A percentile compares a stretch with the other conserved stretches of the same genome.
Evolutionary conservation across 2,888 invertebrate species (phyloP).

Genomic region (Ectemnius cavifrons): DNA sequence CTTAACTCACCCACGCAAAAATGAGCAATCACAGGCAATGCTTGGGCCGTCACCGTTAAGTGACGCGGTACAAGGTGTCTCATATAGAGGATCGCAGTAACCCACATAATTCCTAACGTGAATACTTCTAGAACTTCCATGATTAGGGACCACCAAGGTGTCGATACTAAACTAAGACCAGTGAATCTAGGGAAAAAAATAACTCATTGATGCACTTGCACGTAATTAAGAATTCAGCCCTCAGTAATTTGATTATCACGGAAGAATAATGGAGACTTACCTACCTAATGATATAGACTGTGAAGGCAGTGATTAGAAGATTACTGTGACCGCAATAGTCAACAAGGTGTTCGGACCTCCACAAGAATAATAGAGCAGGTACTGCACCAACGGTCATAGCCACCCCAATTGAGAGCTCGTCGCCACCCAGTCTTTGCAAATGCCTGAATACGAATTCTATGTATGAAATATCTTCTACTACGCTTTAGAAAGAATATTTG

Average conservation of each 20-base stretch:
- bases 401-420: constrained; percentile 82
- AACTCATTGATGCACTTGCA: background rate
- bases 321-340: constrained; percentile 91
- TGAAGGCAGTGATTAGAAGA: constrained; percentile 89
- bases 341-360: constrained; percentile 89
- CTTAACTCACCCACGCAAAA: constrained; percentile 84
- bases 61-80: constrained; percentile 89
- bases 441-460: constrained; percentile 80
- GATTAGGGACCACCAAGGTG: constrained; percentile 84
- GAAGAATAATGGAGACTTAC: constrained; percentile 41
- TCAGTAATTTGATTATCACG: too few relatives aligned
- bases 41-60: constrained; percentile 88
- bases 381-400: constrained; percentile 84
- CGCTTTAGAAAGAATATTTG: background rate
- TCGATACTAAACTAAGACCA: constrained; percentile 70
- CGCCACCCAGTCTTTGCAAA: constrained; percentile 80
- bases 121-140: constrained; percentile 87
- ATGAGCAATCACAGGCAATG: constrained; percentile 88
- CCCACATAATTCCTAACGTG: constrained; percentile 88
- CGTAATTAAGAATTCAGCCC: background rate
- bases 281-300: constrained; percentile 88
- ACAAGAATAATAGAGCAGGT: constrained; percentile 85
- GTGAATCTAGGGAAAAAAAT: constrained; percentile 63
- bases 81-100: constrained; percentile 88
- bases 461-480: background rate